These are phyloP conservation scores for Myopa testacea DNA, from an alignment of 2,888 invertebrate genomes.

Conservation along the genomic window DNA sequence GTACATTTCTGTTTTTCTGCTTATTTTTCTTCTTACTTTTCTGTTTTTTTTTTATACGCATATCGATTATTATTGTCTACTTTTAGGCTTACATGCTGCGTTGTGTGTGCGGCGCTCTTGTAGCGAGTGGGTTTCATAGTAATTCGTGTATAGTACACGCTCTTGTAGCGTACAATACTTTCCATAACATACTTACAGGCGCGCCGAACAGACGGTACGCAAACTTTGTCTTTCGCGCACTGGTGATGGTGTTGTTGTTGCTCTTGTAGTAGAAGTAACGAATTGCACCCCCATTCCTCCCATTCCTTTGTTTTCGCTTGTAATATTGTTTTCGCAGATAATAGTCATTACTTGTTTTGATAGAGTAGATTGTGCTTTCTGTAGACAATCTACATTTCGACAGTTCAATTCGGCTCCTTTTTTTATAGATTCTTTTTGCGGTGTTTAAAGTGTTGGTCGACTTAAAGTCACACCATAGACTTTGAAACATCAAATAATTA, in stretches of 20 bases:
- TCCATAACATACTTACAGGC: background rate
- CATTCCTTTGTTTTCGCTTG: conserved; percentile 20
- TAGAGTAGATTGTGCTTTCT: conserved; percentile 25
- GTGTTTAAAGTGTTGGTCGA: background rate
- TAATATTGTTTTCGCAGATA: conserved; percentile 47
- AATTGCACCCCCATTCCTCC: conserved; percentile 36
- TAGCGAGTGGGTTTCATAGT: background rate
- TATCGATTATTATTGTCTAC: conserved; percentile 57
- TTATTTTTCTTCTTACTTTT: too few species aligned
- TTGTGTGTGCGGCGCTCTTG: conserved; percentile 19
- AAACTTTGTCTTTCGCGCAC: background rate
- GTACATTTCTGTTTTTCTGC: background rate
- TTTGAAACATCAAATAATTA: background rate
- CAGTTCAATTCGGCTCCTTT: background rate
- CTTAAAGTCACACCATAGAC: background rate
- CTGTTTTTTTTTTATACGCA: conserved; percentile 24
- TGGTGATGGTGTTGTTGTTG: background rate
- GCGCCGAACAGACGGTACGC: conserved; percentile 31
- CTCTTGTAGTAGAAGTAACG: background rate
- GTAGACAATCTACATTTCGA: conserved; percentile 44
- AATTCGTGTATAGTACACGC: background rate
- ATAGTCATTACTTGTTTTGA: conserved; percentile 40
- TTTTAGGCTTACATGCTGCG: conserved; percentile 34
- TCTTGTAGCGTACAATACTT: too few species aligned
- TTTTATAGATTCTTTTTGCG: background rate